Conservation (phyloP, 2,797 vertebrate species). For the Poeciliopsis turneri region DNA sequence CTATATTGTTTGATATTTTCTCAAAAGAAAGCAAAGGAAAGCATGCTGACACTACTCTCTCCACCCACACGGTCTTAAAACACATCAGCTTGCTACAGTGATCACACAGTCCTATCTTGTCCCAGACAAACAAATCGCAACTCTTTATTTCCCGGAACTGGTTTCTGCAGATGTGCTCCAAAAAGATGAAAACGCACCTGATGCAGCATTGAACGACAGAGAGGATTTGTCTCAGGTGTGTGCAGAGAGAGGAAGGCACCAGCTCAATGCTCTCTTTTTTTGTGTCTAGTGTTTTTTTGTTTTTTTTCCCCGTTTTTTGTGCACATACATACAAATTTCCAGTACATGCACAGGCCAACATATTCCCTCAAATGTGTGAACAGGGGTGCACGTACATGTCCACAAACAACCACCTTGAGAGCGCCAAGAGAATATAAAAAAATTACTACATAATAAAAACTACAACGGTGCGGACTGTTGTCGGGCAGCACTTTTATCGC, state of each 20-base stretch:
- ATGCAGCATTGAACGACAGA: slow-evolving; percentile 58
- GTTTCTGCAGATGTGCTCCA: slow-evolving; percentile 67
- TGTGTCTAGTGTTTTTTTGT: slow-evolving; percentile 20
- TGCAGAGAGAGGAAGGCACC: slow-evolving; percentile 45
- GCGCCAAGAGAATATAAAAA: slow-evolving; percentile 52
- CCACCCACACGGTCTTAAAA: slow-evolving; percentile 57
- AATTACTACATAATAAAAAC: slow-evolving; percentile 65
- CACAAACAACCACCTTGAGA: slow-evolving; percentile 46
- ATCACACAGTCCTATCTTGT: slow-evolving; percentile 75
- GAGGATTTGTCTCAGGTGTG: slow-evolving; percentile 61
- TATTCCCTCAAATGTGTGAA: slow-evolving; percentile 25
- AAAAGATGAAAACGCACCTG: slow-evolving; percentile 71
- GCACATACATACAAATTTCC: slow-evolving; percentile 43
- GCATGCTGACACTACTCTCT: slow-evolving; percentile 65
- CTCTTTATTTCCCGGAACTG: slow-evolving; percentile 67
- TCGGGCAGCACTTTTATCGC: slow-evolving; percentile 64
- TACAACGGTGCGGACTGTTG: slow-evolving; percentile 48
- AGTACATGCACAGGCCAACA: slow-evolving; percentile 38
- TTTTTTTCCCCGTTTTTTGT: slow-evolving; percentile 27
- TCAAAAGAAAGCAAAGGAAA: slow-evolving; percentile 60
- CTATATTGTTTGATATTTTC: slow-evolving; percentile 61
- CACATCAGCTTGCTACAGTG: slow-evolving; percentile 56
- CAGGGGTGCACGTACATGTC: slow-evolving; percentile 14
- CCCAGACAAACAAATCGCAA: slow-evolving; percentile 72
- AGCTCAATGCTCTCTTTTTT: slow-evolving; percentile 40